Base-by-base conservation (phyloP, 2,797 vertebrate species). In the Chelon labrosus region DNA sequence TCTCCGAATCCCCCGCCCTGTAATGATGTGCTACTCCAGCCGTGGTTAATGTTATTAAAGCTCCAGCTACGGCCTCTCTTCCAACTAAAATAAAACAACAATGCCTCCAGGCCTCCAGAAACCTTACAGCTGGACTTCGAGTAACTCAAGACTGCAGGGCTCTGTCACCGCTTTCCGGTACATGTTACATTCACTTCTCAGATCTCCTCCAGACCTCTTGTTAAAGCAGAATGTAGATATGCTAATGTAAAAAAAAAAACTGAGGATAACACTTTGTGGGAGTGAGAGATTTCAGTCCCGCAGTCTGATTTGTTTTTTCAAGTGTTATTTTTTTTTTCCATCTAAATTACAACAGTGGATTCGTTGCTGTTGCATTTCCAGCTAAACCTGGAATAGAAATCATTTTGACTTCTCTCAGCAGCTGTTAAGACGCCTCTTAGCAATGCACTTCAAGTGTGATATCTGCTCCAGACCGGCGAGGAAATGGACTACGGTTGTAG, bases 21-120 rank as follows among this genome's bases (percentile, higher is more conserved):
- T 74, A 86, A 85, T 88, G 76, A 89, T 79, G 85, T 62, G 69
- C 85, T 83, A 71, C 74, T 83, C 80, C 73, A 77, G 84, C 89
- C 90, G 87, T 82, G 82, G 81, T 88, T 89, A 87, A 91, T 91
- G 80, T 88, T 89, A 89, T 92, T 92, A 91, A 85, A 91, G 83
- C 67, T 66, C 71, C 69, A 72, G 77, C 84, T 60, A 63, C 64
- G 77, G 80, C 76, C n/a, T 19, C 75, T 3, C 65, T 79, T 88
- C 89, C 90, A 92, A 92, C 79, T 61, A 85, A 92, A 93, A 92
- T 88, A 92, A 88, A 92, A 91, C 85, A 90, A 87, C 88, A 90
- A 85, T 86, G 75, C 82, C 84, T 89, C 72, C 61, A 78, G 80
- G 78, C 74, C 57, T 75, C 66, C 52, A 83, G 85, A 87, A 86